Base-by-base conservation (phyloP, 2,113 vertebrate genomes). In the Oxyruncus cristatus region DNA sequence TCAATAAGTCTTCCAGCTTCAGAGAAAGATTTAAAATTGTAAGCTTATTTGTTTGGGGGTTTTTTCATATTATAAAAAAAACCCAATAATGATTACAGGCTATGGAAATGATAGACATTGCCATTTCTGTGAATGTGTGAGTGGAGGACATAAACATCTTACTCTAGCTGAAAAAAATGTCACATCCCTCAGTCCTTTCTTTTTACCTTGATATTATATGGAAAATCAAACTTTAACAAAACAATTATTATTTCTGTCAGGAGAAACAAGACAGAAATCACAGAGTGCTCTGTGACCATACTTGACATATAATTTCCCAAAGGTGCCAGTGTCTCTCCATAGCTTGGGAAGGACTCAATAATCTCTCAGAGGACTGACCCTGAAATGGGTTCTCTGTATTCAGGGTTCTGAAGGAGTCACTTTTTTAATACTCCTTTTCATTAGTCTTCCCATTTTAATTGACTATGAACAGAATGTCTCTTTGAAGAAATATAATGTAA, bases 21-120 rank as follows among this genome's bases (percentile, higher is more conserved):
- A 22, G 28, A 71, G 61, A 71, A 75, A 50, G 18, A 75, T 52
- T 75, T 88, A 8, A 59, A 33, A 59, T 16, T 72, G 3, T 50
- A 23, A 65, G 7, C 2, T 35, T 39, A 16, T 47, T 65, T 59
- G 2, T 30, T 59, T 37, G 6, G 0, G 0, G 6, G 11, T 9
- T 47, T 66, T 89, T 88, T 56, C 30, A 15, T 75, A 23, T 32
- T 65, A 10, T 61, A 39, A 44, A 6, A 46, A 46, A 77, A 39
- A 71, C 75, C 75, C 52, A 74, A 53, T 88, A 85, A 63, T 44
- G 14, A 66, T 76, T 80, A 39, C 23, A 67, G 33, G 5, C 56
- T 65, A 39, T 33, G 49, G 15, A 71, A 93, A 72, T 55, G 0
- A 71, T 3, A 88, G 27, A 50, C 28, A 9, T 33, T 81, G 14